Base-by-base conservation (phyloP, 2,797 vertebrate genomes). In the Vultur gryphus region DNA sequence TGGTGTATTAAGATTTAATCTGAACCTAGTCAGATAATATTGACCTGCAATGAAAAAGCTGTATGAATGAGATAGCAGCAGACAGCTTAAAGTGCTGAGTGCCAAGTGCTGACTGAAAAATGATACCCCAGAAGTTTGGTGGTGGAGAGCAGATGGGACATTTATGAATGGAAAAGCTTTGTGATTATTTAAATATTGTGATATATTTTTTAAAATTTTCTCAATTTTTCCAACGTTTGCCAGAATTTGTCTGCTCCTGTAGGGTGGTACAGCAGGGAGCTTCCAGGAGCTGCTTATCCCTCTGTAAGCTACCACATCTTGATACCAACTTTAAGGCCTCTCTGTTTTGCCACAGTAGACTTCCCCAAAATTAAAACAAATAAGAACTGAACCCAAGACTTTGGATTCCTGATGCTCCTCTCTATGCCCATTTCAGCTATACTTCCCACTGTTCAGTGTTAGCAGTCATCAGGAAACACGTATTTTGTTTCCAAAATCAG, bases 11-110 rank as follows among this genome's bases (percentile, higher is more conserved):
- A 97, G 95, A 94, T 93, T 96, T 96, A 95, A 97, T 95, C 95
- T 96, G 80, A 93, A 79, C 87, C 76, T 55, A 87, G 91, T 96
- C 94, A 94, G 94, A 87, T 96, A 96, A 85, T 96, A 94, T 89
- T 96, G 96, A 96, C 94, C 93, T 78, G 67, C 65, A 92, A 72
- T 93, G 95, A 95, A 95, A 95, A 96, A 95, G 69, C 90, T 90
- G 89, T 81, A 92, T 93, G 81, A 96, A 93, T 80, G 94, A 95
- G 92, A 92, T 83, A 92, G 84, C 76, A 91, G 89, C 91, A 95
- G 94, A 87, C 90, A 94, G 90, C 82, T 86, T 69, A 58, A 93
- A 92, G 92, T 87, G 89, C 87, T 87, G 90, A 95, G 77, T 95
- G 89, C 85, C 90, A 95, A 93, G 54, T 52, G 54, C 80, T 95